These are phyloP conservation scores for Acleris holmiana DNA, from an alignment of 2,888 invertebrate genomes.

Conservation along the genomic window DNA sequence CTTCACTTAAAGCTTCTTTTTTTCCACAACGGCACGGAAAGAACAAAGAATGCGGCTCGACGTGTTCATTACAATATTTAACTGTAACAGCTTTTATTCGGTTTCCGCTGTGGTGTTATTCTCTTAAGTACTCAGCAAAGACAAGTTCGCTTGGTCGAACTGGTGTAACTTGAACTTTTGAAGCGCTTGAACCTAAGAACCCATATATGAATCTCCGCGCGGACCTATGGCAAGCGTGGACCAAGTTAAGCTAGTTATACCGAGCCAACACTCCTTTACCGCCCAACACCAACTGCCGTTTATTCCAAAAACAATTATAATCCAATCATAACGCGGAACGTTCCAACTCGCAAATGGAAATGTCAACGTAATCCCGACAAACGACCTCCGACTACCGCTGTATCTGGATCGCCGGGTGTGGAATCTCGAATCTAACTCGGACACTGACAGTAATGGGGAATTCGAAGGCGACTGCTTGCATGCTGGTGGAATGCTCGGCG, in stretches of 20 bases:
- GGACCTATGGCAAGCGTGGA: too few species aligned
- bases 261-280: too few species aligned
- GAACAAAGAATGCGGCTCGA: conserved; percentile 2
- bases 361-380: conserved; percentile 59
- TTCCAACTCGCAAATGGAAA: conserved; percentile 50
- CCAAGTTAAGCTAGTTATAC: too few species aligned
- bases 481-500: conserved; percentile 10
- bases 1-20: not conserved
- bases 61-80: conserved; percentile 33
- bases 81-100: conserved; percentile 9
- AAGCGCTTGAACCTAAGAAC: too few species aligned
- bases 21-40: not conserved
- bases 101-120: too few species aligned
- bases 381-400: conserved; percentile 43
- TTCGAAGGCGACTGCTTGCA: conserved; percentile 33
- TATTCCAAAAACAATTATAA: conserved; percentile 53
- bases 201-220: too few species aligned
- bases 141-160: too few species aligned
- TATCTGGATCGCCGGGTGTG: conserved; percentile 33
- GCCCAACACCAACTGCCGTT: conserved; percentile 19
- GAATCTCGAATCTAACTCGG: conserved; percentile 25
- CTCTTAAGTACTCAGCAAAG: too few species aligned
- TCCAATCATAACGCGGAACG: conserved; percentile 42
- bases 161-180: too few species aligned
- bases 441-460: conserved; percentile 36